Base-by-base conservation (phyloP, 1,140 invertebrate genomes). In the Aporrectodea caliginosa region DNA sequence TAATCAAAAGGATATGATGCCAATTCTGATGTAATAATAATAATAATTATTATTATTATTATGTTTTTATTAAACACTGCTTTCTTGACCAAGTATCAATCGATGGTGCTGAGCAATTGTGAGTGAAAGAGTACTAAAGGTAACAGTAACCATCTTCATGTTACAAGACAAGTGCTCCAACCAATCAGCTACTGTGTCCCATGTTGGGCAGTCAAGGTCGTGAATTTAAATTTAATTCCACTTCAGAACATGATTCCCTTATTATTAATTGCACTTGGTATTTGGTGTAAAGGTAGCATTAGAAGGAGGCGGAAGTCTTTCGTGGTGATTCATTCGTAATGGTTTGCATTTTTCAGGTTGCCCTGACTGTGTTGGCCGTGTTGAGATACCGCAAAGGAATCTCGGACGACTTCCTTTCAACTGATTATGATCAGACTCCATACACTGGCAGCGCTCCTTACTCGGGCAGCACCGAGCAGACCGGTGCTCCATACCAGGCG, bases 301-400 rank as follows among this genome's bases (percentile, higher is more conserved):
- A 1, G 16, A 16, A 31, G 33, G 31, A 74, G n/a, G 16, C 16
- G 33, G 33, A 72, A 12, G 16, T 1, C 0, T 16, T 76, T 68
- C 1, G 43, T 34, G 33, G 2, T 32, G 35, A 14, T 12, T 14
- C 27, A 76, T 58, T 29, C 2, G 29, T 1, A 76, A 29, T 14
- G 6, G 31, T 29, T 29, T 31, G 14, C 16, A 43, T 27, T 75
- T 29, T 71, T 1, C 82, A 98, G 96, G 95, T 93, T 85, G 94
- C 91, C 16, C 93, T 94, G 87, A 94, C 94, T 69, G 96, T 93
- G 90, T 93, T 98, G 86, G 95, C 96, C 80, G 96, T 94, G 85
- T 92, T 94, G 89, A 92, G 95, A 86, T 98, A 95, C 89, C 92
- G 93, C 75, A 92, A 95, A 88, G 96, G 96, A 31, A 82, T 84